Evolutionary conservation across 2,888 invertebrate species (phyloP).

Genomic region (Cantharis rufa): DNA sequence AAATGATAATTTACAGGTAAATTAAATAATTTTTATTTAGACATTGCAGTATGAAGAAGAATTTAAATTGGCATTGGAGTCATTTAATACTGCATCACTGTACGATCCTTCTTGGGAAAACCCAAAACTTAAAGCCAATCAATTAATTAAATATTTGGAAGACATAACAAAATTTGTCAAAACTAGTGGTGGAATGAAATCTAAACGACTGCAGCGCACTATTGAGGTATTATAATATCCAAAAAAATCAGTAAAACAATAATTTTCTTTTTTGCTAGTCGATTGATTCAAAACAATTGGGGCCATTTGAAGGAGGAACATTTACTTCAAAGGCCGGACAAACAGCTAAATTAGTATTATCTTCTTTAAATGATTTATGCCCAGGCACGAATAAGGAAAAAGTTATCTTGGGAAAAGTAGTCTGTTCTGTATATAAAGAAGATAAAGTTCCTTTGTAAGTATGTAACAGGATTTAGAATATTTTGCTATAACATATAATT

Average conservation of each 20-base stretch:
- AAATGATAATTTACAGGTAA: too few relatives aligned
- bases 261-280: conserved; percentile 55
- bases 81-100: conserved; percentile 67
- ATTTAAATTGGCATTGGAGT: conserved; percentile 70
- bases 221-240: conserved; percentile 59
- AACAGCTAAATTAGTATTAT: conserved; percentile 58
- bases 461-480: not conserved
- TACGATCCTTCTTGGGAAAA: conserved; percentile 79
- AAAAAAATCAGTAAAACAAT: not conserved
- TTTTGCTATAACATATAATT: not conserved
- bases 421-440: conserved; percentile 77
- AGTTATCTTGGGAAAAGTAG: conserved; percentile 76
- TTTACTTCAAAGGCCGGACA: conserved; percentile 60
- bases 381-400: conserved; percentile 69
- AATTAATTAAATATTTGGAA: conserved; percentile 67
- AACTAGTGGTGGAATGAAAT: conserved; percentile 74
- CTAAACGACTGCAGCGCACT: conserved; percentile 71
- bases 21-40: conserved; percentile 55
- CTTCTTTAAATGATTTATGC: conserved; percentile 60
- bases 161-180: conserved; percentile 67
- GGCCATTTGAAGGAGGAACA: conserved; percentile 66
- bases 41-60: conserved; percentile 79
- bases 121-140: conserved; percentile 64
- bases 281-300: conserved; percentile 70
- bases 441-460: conserved; percentile 81